Conservation (phyloP, 2,113 vertebrate species). For the Tichodroma muraria region DNA sequence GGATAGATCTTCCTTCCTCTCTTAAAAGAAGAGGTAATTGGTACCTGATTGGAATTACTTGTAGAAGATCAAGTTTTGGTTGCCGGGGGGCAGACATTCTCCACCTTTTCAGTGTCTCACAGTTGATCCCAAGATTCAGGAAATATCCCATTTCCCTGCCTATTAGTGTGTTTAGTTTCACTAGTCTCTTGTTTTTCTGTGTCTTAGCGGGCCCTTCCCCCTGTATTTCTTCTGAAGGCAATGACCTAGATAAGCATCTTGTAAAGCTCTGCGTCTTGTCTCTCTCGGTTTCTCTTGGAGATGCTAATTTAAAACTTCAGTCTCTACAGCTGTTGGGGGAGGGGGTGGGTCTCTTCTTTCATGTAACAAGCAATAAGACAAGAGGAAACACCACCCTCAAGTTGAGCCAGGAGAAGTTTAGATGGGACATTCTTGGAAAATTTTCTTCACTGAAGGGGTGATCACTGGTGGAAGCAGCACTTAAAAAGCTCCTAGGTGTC, state of each 20-base stretch:
- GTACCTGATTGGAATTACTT: background rate
- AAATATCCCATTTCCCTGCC: background rate
- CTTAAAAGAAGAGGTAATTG: background rate
- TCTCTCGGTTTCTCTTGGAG: background rate
- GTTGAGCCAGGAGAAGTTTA: background rate
- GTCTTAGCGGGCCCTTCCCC: background rate
- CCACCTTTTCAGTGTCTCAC: background rate
- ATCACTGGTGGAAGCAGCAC: background rate
- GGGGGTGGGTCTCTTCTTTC: background rate
- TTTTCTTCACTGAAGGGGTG: background rate
- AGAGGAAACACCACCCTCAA: background rate
- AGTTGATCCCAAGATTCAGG: background rate
- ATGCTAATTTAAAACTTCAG: slow-evolving; percentile 33
- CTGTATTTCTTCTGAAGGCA: background rate
- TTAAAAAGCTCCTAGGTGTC: rapidly evolving
- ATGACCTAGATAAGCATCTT: background rate
- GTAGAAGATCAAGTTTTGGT: background rate
- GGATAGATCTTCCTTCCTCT: background rate
- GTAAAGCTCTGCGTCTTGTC: background rate
- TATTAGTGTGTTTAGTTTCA: background rate
- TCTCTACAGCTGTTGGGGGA: too few species aligned
- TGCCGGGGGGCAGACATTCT: background rate
- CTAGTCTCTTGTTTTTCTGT: background rate
- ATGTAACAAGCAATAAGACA: background rate
- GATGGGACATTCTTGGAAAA: background rate